Evolutionary conservation across 2,888 invertebrate species (phyloP).

Genomic region (Nudaria mundana): DNA sequence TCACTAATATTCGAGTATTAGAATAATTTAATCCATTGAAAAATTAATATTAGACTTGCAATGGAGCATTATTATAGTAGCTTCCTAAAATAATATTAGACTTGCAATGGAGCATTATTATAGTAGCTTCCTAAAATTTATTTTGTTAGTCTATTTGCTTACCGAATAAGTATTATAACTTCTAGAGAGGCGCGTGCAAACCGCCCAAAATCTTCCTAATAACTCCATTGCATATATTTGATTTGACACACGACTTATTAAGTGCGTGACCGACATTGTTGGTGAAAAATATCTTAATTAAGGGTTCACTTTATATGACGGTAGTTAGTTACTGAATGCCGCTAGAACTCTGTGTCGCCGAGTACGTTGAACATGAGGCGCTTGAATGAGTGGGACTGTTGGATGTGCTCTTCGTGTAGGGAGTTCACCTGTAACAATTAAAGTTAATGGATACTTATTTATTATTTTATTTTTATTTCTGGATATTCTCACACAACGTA

Average conservation of each 20-base stretch:
- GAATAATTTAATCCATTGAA: constrained; percentile 76
- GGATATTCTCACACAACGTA: too few species aligned
- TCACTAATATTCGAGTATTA: constrained; percentile 81
- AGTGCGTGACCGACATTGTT: constrained; percentile 12
- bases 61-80: constrained; percentile 62
- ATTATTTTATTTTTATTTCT: too few species aligned
- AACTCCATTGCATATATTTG: constrained; percentile 34
- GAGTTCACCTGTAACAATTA: constrained; percentile 83
- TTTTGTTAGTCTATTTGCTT: constrained; percentile 74
- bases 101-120: constrained; percentile 64
- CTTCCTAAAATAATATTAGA: constrained; percentile 68
- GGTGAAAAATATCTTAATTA: constrained; percentile 22
- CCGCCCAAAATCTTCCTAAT: constrained; percentile 42
- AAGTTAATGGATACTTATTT: too few species aligned
- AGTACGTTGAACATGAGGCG: constrained; percentile 95
- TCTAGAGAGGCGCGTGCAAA: constrained; percentile 48
- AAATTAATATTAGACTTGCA: constrained; percentile 73
- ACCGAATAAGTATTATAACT: constrained; percentile 48
- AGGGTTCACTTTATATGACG: constrained; percentile 28
- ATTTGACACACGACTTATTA: constrained; percentile 14
- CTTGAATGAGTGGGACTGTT: constrained; percentile 95
- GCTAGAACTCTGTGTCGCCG: constrained; percentile 86
- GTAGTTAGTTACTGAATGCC: constrained; percentile 11
- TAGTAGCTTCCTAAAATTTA: constrained; percentile 61
- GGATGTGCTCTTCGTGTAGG: constrained; percentile 89